A percentile compares a stretch with the other conserved stretches of the same genome.
These are phyloP conservation scores for Hypomesus transpacificus DNA, from an alignment of 2,113 vertebrate species.

Conservation along the genomic window DNA sequence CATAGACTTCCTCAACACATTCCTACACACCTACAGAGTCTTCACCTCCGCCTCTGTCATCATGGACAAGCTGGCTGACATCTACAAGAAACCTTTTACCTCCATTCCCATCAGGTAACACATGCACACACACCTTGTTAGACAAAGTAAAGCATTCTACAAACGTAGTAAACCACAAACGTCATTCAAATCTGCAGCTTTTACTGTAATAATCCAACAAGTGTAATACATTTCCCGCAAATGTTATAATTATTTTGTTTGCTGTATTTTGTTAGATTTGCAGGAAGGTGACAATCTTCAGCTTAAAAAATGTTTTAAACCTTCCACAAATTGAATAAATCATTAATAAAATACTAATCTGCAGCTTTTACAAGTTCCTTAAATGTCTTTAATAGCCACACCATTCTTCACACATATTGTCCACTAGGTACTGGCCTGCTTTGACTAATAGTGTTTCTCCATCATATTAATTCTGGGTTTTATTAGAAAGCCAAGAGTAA, in stretches of 20 bases:
- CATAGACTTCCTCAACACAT: conserved; percentile 99
- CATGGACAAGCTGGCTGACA: conserved; percentile 92
- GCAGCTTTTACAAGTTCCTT: neutral
- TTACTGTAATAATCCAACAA: neutral
- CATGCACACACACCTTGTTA: neutral
- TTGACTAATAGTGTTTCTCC: no score
- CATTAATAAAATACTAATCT: neutral
- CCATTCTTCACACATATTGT: neutral
- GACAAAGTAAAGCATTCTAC: neutral
- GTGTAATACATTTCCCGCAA: no score
- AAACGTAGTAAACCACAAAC: neutral
- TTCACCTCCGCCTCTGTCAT: conserved; percentile 90
- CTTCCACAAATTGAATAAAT: neutral
- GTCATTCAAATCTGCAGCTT: neutral
- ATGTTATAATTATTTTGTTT: no score
- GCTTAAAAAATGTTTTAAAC: no score
- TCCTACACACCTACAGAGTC: conserved; percentile 97
- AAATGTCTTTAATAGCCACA: neutral
- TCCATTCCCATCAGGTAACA: conserved; percentile 91
- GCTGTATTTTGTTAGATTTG: no score
- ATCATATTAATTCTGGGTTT: no score
- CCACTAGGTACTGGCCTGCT: no score
- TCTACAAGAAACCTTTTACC: conserved; percentile 94
- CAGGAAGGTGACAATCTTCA: no score
- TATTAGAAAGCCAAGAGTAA: no score